phyloP scores from a whole-genome alignment of 2,797 vertebrate species.

The Cuniculus paca region DNA sequence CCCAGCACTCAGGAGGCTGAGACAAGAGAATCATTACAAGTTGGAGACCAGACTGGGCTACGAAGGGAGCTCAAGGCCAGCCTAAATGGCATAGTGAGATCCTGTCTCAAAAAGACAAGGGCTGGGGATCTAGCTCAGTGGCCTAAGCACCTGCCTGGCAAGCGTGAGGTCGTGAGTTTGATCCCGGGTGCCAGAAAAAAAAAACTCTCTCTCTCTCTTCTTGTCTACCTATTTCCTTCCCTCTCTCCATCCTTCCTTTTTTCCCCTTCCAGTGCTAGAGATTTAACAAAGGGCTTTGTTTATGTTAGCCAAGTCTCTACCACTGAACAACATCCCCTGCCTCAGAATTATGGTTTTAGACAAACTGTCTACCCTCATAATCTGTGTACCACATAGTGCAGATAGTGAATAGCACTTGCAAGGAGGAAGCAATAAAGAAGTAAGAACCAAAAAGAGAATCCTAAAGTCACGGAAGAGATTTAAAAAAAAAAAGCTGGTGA shows the following conservation, averaged over 20 bases:
- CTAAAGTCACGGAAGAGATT: background rate
- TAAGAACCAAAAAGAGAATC: background rate
- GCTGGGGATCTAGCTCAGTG: too few relatives aligned
- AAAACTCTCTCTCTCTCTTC: background rate
- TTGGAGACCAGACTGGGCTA: too few relatives aligned
- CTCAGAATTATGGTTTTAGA: conserved; percentile 40
- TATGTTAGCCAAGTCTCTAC: background rate
- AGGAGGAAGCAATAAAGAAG: background rate
- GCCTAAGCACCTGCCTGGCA: too few relatives aligned
- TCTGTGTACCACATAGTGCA: background rate
- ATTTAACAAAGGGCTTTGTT: background rate
- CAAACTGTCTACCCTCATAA: background rate
- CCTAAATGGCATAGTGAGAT: too few relatives aligned
- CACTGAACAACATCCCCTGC: background rate
- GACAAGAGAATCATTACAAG: too few relatives aligned
- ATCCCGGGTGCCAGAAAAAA: too few relatives aligned
- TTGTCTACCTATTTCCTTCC: background rate
- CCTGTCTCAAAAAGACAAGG: too few relatives aligned
- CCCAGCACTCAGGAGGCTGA: too few relatives aligned
- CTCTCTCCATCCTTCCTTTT: background rate
- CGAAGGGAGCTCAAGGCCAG: too few relatives aligned
- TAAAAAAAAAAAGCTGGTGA: background rate
- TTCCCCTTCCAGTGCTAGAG: background rate
- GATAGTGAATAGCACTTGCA: background rate
- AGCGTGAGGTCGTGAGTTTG: too few relatives aligned